Evolutionary conservation across 2,888 invertebrate genomes (phyloP).

Genomic region (Drosophila phalerata): DNA sequence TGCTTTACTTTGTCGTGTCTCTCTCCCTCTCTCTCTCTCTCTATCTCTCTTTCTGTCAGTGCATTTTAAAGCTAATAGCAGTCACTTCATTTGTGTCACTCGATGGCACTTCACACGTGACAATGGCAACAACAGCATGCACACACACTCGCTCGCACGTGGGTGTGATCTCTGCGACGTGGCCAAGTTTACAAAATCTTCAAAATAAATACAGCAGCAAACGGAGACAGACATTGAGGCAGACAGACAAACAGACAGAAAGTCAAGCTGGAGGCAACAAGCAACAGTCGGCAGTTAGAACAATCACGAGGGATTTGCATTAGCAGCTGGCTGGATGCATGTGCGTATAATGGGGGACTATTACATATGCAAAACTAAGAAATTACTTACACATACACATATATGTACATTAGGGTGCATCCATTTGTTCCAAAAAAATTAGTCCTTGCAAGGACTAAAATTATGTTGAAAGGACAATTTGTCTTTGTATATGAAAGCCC

Average conservation of each 20-base stretch:
- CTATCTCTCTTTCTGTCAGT: constrained; percentile 28
- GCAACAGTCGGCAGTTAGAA: constrained; percentile 15
- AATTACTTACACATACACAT: constrained; percentile 33
- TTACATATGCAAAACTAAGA: constrained; percentile 60
- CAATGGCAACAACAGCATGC: constrained; percentile 70
- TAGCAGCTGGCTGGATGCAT: constrained; percentile 52
- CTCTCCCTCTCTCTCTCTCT: neutral
- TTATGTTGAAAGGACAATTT: no score
- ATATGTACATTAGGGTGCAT: constrained; percentile 25
- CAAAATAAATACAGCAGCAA: constrained; percentile 67
- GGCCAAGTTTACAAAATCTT: constrained; percentile 69
- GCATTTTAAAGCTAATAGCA: constrained; percentile 79
- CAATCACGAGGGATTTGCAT: constrained; percentile 69
- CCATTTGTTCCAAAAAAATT: no score
- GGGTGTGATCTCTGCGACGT: constrained; percentile 18
- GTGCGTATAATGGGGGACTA: constrained; percentile 49
- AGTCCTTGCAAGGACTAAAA: no score
- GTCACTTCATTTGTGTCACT: constrained; percentile 78
- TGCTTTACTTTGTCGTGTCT: neutral
- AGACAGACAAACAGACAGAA: constrained; percentile 4
- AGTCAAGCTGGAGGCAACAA: constrained; percentile 17
- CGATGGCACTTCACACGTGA: constrained; percentile 80
- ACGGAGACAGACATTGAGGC: constrained; percentile 11
- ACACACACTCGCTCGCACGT: constrained; percentile 37
- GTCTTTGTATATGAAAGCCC: no score